Evolutionary conservation across 1,140 invertebrate species (phyloP).

Genomic region (Saccostrea cuccullata): DNA sequence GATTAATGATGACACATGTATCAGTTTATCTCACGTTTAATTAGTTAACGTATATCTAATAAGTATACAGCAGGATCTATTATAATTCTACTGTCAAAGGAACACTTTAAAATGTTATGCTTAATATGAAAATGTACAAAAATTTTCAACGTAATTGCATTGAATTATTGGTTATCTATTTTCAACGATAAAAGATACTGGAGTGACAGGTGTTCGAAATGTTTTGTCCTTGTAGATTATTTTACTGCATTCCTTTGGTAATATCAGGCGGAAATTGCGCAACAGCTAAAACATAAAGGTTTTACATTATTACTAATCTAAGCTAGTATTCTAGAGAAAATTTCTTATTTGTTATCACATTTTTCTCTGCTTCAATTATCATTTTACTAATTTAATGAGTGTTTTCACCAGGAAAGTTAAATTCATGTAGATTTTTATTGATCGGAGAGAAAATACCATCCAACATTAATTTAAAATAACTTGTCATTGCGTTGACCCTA

Average conservation of each 20-base stretch:
- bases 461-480: too few relatives aligned
- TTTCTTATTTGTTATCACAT: neutral
- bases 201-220: slow-evolving; percentile 25
- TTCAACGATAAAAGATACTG: slow-evolving; percentile 41
- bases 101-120: too few relatives aligned
- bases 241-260: slow-evolving; percentile 21
- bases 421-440: too few relatives aligned
- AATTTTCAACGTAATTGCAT: neutral
- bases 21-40: too few relatives aligned
- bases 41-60: too few relatives aligned
- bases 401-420: too few relatives aligned
- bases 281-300: slow-evolving; percentile 26
- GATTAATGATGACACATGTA: neutral
- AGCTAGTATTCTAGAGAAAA: neutral
- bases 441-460: too few relatives aligned
- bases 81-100: too few relatives aligned
- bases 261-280: slow-evolving; percentile 43
- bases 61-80: too few relatives aligned
- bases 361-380: neutral
- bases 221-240: slow-evolving; percentile 28
- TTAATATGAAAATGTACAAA: neutral
- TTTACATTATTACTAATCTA: neutral
- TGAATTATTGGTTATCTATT: neutral
- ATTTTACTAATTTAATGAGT: neutral
- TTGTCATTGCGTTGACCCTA: too few relatives aligned